Evolutionary conservation across 2,113 vertebrate species (phyloP).

Genomic region (Actinemys pallida): DNA sequence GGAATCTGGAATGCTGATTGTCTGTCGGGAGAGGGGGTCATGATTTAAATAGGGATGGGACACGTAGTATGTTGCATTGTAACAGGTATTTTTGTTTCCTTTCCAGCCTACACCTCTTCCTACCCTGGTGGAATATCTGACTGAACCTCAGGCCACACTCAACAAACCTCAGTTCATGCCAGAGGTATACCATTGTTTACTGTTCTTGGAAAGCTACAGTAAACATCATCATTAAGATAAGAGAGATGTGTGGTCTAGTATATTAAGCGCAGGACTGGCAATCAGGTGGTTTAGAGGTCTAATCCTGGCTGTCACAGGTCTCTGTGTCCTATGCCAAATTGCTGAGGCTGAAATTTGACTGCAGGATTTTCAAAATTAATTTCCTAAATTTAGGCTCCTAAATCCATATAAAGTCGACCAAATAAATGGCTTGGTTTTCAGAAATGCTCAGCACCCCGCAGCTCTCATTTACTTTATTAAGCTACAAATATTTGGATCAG

Average conservation of each 20-base stretch:
- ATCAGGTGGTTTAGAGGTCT: background rate
- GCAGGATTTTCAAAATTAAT: background rate
- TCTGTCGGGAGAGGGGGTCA: background rate
- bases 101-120: background rate
- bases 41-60: conserved; percentile 28
- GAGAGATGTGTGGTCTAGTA: background rate
- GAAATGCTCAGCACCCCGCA: background rate
- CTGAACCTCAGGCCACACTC: fast-evolving
- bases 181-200: conserved; percentile 13
- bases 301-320: background rate
- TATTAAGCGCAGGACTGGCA: background rate
- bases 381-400: background rate
- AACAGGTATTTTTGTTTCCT: conserved; percentile 34
- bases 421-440: conserved; percentile 26
- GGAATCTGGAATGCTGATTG: background rate
- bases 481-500: background rate
- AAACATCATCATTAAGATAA: background rate
- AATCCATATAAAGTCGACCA: background rate
- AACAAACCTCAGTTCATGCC: background rate
- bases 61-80: background rate
- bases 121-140: background rate
- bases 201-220: background rate
- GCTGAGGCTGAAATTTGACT: background rate
- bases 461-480: conserved; percentile 14
- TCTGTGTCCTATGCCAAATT: background rate